Conservation (phyloP, 2,797 vertebrate species). For the Pseudochromis fuscus region DNA sequence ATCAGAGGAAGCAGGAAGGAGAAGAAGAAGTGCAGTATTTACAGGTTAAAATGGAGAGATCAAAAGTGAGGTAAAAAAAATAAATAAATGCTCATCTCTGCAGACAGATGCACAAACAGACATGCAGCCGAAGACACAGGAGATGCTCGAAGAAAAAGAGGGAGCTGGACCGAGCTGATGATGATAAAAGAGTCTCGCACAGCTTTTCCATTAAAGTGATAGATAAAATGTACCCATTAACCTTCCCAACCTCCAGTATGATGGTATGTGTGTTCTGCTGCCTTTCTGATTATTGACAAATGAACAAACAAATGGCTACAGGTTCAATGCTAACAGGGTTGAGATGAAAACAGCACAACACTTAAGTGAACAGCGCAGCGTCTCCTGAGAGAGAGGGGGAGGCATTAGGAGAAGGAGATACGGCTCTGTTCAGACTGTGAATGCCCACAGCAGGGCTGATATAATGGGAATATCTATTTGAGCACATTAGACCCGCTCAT, state of each 20-base stretch:
- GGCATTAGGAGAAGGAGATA: slow-evolving; percentile 70
- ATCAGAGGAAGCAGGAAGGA: slow-evolving; percentile 54
- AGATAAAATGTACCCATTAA: slow-evolving; percentile 43
- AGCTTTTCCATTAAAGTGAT: slow-evolving; percentile 12
- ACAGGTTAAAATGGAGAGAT: slow-evolving; percentile 38
- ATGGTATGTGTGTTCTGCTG: slow-evolving; percentile 28
- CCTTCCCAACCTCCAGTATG: slow-evolving; percentile 33
- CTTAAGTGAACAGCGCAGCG: slow-evolving; percentile 62
- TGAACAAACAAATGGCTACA: slow-evolving; percentile 66
- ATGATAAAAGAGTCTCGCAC: slow-evolving; percentile 8
- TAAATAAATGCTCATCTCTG: slow-evolving; percentile 11
- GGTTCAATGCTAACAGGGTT: slow-evolving; percentile 81
- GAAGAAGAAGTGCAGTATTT: slow-evolving; percentile 16
- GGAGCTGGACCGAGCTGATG: slow-evolving; percentile 12
- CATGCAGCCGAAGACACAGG: slow-evolving; percentile 25
- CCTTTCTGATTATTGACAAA: slow-evolving; percentile 63
- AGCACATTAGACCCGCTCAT: slow-evolving; percentile 68
- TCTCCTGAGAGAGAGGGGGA: slow-evolving; percentile 49
- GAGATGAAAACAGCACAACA: slow-evolving; percentile 75
- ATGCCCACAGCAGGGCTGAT: slow-evolving; percentile 53
- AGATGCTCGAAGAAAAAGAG: slow-evolving; percentile 10
- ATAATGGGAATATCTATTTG: slow-evolving; percentile 73
- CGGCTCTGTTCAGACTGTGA: slow-evolving; percentile 45
- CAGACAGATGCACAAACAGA: slow-evolving; percentile 27
- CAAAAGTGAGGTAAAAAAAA: slow-evolving; percentile 25